A percentile compares a stretch with the other conserved stretches of the same genome.
These are phyloP conservation scores for Corythornis vintsioides DNA, from an alignment of 2,113 vertebrate genomes.

Conservation along the genomic window DNA sequence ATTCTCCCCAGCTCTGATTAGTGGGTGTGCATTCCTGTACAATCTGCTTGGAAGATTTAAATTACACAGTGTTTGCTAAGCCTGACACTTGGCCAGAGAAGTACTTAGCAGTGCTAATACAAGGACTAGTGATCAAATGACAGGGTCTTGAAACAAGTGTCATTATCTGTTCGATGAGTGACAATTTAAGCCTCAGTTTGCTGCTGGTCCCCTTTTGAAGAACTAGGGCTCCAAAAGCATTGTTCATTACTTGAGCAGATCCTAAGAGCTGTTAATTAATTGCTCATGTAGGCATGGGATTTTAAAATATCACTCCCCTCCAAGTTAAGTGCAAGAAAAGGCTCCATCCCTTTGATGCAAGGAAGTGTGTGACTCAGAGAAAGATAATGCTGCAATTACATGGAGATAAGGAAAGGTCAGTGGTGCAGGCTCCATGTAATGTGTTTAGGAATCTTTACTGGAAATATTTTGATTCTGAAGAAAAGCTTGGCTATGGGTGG, in stretches of 20 bases:
- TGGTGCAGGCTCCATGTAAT: not conserved
- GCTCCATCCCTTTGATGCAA: not conserved
- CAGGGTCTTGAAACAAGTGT: slow-evolving; percentile 53
- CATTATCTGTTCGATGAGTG: slow-evolving; percentile 70
- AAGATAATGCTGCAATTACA: not conserved
- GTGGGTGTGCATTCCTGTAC: slow-evolving; percentile 59
- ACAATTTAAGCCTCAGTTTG: slow-evolving; percentile 53
- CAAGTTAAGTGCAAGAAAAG: not conserved
- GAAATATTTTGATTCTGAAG: not conserved
- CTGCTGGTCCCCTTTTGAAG: slow-evolving; percentile 61
- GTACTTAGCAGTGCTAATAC: slow-evolving; percentile 65
- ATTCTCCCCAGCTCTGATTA: slow-evolving; percentile 28
- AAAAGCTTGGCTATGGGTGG: not conserved
- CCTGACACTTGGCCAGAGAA: slow-evolving; percentile 67
- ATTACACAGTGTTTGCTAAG: slow-evolving; percentile 72
- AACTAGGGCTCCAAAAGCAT: not conserved
- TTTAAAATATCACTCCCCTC: not conserved
- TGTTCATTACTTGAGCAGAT: not conserved
- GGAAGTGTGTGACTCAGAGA: not conserved
- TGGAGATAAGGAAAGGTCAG: not conserved
- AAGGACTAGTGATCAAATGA: slow-evolving; percentile 69
- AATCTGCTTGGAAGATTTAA: slow-evolving; percentile 65
- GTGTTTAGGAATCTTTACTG: not conserved
- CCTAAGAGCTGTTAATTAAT: slow-evolving; percentile 7
- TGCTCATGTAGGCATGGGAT: not conserved